Conservation (phyloP, 2,113 vertebrate genomes). For the Gobio gobio region DNA sequence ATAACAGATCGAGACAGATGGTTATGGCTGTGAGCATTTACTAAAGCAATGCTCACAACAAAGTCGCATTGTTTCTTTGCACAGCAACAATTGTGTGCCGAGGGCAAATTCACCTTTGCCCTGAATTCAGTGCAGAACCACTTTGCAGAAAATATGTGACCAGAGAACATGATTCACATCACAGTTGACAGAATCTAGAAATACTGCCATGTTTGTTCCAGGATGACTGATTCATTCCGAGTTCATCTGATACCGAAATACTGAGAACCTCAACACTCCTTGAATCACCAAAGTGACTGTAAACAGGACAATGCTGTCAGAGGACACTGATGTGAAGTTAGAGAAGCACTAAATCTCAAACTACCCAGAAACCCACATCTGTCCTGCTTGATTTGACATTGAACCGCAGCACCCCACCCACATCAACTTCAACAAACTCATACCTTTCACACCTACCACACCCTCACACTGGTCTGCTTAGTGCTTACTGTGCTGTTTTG, state of each 20-base stretch:
- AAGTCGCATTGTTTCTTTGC: not conserved
- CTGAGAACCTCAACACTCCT: not conserved
- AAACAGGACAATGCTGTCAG: not conserved
- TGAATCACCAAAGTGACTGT: conserved; percentile 20
- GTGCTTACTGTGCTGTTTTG: conserved; percentile 2
- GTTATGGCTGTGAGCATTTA: not conserved
- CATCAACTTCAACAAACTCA: not conserved
- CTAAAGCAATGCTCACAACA: not conserved
- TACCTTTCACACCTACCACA: not conserved
- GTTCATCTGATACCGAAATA: not conserved
- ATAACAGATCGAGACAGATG: not conserved
- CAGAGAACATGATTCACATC: not conserved
- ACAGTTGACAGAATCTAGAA: not conserved
- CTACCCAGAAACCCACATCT: not conserved
- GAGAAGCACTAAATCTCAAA: not conserved
- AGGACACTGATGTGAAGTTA: not conserved
- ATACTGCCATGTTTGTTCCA: not conserved
- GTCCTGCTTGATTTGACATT: not conserved
- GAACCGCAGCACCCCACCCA: not conserved
- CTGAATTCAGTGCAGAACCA: conserved; percentile 13
- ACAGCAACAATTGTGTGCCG: not conserved
- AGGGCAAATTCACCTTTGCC: not conserved
- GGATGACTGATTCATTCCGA: not conserved
- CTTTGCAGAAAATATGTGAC: conserved; percentile 9
- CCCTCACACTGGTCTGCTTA: not conserved